Evolutionary conservation across 2,888 invertebrate species (phyloP), one percentile per base, ranked within the genome.

Genomic region (Meiosimyza platycephala): DNA sequence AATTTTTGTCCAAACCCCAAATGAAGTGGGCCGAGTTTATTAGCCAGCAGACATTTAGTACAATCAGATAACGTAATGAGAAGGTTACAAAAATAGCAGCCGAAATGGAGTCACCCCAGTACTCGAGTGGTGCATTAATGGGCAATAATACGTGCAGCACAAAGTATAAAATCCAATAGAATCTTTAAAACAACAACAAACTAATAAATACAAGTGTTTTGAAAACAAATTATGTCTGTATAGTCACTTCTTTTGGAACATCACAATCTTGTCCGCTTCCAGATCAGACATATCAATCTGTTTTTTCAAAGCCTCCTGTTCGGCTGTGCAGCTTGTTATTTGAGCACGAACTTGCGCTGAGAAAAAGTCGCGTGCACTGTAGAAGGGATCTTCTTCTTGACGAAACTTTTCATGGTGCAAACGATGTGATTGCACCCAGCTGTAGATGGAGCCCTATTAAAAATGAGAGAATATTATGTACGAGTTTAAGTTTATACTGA

Each of bases 361-460:
- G 75, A 93, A 85, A 83, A 97, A 95, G 6, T 97, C 96, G 78
- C 91, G 91, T 3, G 90, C 91, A 80, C 93, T 91, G 83, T 95
- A 93, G 85, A 91, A 95, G 0, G 95, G 95, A 85, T 97, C 97
- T 67, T 91, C 89, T 51, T 92, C 91, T 0, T 95, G 94, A 15
- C 92, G 92, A 76, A 92, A 93, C 82, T 91, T 90, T 72, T 92
- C 90, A 84, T 97, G 96, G 80, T 96, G 95, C 13, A 95, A 87
- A 68, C 96, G 90, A 86, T 97, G 97, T 75, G 91, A 89, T 71
- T 91, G 89, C 0, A 94, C 94, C 95, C 96, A 97, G 79, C 94
- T 92, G 86, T 95, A 94, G 79, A 96, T 92, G 15, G 93, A 88
- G 74, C 96, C 95, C 94, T 95, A 40, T 54, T 33, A 18, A 51